Evolutionary conservation across 2,888 invertebrate species (phyloP).

Genomic region (Diarsia mendica): DNA sequence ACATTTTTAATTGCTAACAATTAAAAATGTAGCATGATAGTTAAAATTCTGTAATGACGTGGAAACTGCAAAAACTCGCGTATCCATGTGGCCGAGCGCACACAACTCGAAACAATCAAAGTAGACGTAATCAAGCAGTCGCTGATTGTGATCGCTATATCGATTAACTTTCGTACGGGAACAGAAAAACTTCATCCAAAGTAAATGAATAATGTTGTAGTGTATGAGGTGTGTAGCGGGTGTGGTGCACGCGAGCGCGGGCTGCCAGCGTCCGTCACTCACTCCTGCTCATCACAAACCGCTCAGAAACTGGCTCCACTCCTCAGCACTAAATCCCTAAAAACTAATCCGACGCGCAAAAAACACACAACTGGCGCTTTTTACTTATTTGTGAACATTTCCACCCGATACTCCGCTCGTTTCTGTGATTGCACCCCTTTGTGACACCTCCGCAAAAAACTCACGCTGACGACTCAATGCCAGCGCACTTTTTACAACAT

Average conservation of each 20-base stretch:
- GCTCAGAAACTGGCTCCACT: not conserved
- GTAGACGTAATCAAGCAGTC: constrained; percentile 1
- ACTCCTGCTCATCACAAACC: not conserved
- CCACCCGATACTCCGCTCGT: constrained; percentile 61
- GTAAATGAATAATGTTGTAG: constrained; percentile 7
- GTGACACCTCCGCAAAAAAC: constrained; percentile 64
- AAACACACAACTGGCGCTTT: constrained; percentile 75
- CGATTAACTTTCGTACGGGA: not conserved
- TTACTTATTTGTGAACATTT: constrained; percentile 69
- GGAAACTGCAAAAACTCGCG: not conserved
- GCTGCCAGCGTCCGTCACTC: constrained; percentile 6
- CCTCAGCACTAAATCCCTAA: not conserved
- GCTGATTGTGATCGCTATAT: constrained; percentile 1
- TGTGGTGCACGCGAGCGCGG: constrained; percentile 20
- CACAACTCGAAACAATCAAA: constrained; percentile 14
- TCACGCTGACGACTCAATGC: constrained; percentile 80
- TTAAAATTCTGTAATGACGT: not conserved
- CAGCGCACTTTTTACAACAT: constrained; percentile 55
- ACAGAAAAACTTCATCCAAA: constrained; percentile 6
- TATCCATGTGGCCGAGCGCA: not conserved
- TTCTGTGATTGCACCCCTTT: constrained; percentile 78
- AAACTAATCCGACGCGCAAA: constrained; percentile 71
- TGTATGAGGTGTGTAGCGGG: constrained; percentile 1
- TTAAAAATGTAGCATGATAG: not conserved
- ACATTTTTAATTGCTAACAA: not conserved